Conservation (phyloP, 2,113 vertebrate genomes). For the Pelecanus crispus region DNA sequence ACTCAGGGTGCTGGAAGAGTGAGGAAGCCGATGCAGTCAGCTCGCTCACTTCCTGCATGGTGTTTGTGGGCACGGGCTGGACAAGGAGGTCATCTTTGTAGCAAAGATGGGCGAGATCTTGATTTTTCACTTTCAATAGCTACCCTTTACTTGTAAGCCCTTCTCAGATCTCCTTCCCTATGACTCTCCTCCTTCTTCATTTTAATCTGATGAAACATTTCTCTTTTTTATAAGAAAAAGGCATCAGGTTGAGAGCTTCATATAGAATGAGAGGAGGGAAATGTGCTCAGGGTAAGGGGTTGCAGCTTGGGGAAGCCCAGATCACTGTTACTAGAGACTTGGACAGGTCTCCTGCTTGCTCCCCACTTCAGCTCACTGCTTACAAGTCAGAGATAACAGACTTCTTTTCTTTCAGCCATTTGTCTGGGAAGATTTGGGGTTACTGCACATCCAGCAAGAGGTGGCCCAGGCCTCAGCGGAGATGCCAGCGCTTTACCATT, state of each 20-base stretch:
- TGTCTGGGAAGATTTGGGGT: slow-evolving; percentile 49
- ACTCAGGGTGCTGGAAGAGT: not conserved
- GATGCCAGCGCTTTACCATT: not conserved
- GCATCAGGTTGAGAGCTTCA: not conserved
- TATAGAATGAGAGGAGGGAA: not conserved
- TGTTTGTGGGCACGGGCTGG: not conserved
- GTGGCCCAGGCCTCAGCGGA: slow-evolving; percentile 12
- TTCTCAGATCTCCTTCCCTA: not conserved
- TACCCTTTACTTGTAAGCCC: not conserved
- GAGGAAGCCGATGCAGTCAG: not conserved
- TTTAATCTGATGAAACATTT: slow-evolving; percentile 5
- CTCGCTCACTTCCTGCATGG: not conserved
- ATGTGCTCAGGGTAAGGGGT: not conserved
- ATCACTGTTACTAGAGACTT: not conserved
- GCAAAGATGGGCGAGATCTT: not conserved
- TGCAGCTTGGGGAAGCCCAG: not conserved
- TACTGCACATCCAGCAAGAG: slow-evolving; percentile 41
- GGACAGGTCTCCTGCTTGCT: not conserved
- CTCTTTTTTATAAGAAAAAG: not conserved
- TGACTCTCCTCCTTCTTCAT: not conserved
- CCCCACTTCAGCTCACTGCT: not conserved
- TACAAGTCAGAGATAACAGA: slow-evolving; percentile 38
- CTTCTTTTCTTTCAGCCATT: slow-evolving; percentile 44
- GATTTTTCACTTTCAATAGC: not conserved
- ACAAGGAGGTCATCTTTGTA: not conserved